Evolutionary conservation across 1,140 invertebrate species (phyloP), one percentile per base, ranked within the genome.

Genomic region (Anoplophora glabripennis): DNA sequence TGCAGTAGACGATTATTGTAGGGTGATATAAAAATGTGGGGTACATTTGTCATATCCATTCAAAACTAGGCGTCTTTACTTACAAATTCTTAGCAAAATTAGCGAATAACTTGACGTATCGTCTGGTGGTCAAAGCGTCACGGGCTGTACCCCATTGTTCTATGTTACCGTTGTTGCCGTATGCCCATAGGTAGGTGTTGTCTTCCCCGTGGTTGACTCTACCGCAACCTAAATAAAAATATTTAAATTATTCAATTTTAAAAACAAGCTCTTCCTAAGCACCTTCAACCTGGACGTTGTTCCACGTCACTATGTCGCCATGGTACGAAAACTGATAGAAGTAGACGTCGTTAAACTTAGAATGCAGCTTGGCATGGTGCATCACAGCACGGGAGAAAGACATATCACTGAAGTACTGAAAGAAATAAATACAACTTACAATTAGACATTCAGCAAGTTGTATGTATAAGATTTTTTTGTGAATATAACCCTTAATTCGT

Each of bases 241-340:
- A 28, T 28, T 28, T 3, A 5, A 5, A 28, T 3, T 28, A 28
- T 28, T 28, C 5, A 5, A 28, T 28, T n/a, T n/a, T n/a, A n/a
- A n/a, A n/a, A n/a, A n/a, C n/a, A n/a, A n/a, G n/a, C n/a, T n/a
- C n/a, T n/a, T n/a, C n/a, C n/a, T n/a, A n/a, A n/a, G n/a, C n/a
- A n/a, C n/a, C n/a, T n/a, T n/a, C n/a, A n/a, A 28, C 21, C 21
- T 28, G 21, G 21, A 28, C 21, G 5, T 28, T 28, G 21, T 28
- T 3, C 3, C 5, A 28, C 2, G 21, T 28, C 5, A 28, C 5
- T 28, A 3, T 2, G 21, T 28, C 21, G 21, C 63, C 63, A 5
- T 45, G 49, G 58, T 70, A 70, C n/a, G 66, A 61, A 56, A 70
- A 70, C 10, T 66, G 44, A 41, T 70, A 70, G 28, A 67, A 61